These are phyloP conservation scores for Asobara japonica DNA, from an alignment of 1,140 invertebrate species.

Conservation along the genomic window DNA sequence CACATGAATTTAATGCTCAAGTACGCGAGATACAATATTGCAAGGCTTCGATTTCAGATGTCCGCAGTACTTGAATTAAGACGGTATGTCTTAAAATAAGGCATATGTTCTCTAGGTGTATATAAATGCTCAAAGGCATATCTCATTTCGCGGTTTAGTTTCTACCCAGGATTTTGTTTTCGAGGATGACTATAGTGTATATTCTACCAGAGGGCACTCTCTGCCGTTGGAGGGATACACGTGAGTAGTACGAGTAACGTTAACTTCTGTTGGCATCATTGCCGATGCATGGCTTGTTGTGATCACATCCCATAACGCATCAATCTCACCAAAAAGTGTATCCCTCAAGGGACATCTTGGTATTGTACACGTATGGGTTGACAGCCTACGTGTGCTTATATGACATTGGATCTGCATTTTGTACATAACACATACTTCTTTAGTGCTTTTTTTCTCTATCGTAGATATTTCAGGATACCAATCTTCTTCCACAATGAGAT, in stretches of 20 bases:
- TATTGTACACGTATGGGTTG: not conserved
- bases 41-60: too few relatives aligned
- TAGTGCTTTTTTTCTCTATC: too few relatives aligned
- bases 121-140: not conserved
- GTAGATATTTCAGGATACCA: too few relatives aligned
- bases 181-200: not conserved
- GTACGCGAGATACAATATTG: too few relatives aligned
- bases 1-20: too few relatives aligned
- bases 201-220: not conserved
- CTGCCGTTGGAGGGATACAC: constrained; percentile 8
- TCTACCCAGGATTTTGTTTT: constrained; percentile 35
- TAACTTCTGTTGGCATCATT: constrained; percentile 43
- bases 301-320: constrained; percentile 53
- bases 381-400: constrained; percentile 41
- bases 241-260: constrained; percentile 19
- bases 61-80: too few relatives aligned
- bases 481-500: too few relatives aligned
- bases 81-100: too few relatives aligned
- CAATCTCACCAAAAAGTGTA: constrained; percentile 43
- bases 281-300: constrained; percentile 51
- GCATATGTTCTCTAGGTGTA: too few relatives aligned
- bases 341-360: constrained; percentile 33
- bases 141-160: constrained; percentile 30
- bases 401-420: constrained; percentile 36
- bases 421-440: not conserved